These are phyloP conservation scores for Athene noctua DNA, from an alignment of 2,113 vertebrate genomes.

Conservation along the genomic window DNA sequence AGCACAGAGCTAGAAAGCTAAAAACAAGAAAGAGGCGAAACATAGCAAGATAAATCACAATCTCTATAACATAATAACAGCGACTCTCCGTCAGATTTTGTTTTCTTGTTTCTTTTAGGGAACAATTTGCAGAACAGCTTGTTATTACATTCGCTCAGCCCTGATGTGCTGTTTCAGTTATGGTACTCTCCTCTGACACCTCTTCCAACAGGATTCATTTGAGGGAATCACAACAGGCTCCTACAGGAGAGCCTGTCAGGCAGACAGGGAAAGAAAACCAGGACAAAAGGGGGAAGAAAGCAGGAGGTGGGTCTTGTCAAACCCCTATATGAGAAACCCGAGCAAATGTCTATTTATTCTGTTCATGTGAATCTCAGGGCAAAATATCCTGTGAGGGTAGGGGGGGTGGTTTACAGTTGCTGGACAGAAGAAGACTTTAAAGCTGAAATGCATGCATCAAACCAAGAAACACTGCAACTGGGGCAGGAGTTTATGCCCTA, in stretches of 20 bases:
- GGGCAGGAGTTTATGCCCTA: neutral
- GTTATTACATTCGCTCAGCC: neutral
- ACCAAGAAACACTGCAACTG: neutral
- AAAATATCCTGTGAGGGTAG: neutral
- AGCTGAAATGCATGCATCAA: neutral
- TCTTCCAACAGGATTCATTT: neutral
- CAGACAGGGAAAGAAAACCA: neutral
- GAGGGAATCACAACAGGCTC: neutral
- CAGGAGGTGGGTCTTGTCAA: neutral
- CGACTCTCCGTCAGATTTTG: neutral
- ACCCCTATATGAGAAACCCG: neutral
- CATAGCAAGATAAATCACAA: neutral
- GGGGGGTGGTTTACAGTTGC: neutral
- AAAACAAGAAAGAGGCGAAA: neutral
- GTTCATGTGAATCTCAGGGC: neutral
- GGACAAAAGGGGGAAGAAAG: neutral
- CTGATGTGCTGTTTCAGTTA: neutral
- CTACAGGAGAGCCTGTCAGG: neutral
- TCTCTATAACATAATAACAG: neutral
- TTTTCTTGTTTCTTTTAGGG: neutral
- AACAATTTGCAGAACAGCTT: neutral
- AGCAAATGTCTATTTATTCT: neutral
- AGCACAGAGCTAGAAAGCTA: neutral
- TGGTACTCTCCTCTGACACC: neutral
- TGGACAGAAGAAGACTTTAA: neutral